These are phyloP conservation scores for Trissolcus brochymenae DNA, from an alignment of 2,888 invertebrate genomes.

Conservation along the genomic window DNA sequence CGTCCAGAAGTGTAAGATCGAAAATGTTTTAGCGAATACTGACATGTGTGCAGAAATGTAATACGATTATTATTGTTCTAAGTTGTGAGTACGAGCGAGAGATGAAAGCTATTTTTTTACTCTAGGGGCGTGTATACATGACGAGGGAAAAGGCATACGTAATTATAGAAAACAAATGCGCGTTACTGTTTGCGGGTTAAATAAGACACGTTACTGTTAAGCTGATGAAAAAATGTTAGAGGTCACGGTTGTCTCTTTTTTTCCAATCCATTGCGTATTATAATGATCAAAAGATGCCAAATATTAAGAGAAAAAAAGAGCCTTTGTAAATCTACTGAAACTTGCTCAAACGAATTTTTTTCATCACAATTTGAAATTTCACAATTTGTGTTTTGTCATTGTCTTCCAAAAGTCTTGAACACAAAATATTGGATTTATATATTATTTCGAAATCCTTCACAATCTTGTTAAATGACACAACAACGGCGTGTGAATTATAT, in stretches of 20 bases:
- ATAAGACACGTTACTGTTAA: conserved; percentile 4
- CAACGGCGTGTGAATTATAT: conserved; percentile 13
- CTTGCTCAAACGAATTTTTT: too few relatives aligned
- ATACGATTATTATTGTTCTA: conserved; percentile 27
- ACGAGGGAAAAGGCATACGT: conserved; percentile 61
- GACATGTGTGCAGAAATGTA: conserved; percentile 35
- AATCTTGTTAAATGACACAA: too few relatives aligned
- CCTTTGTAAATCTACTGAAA: neutral
- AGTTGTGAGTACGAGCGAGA: conserved; percentile 6
- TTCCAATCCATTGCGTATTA: conserved; percentile 67
- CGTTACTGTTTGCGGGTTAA: neutral
- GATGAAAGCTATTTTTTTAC: conserved; percentile 2
- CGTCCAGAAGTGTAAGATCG: conserved; percentile 54
- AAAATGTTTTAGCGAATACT: conserved; percentile 10
- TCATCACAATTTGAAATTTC: too few relatives aligned
- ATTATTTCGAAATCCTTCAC: too few relatives aligned
- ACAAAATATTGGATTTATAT: too few relatives aligned
- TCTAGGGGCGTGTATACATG: conserved; percentile 9
- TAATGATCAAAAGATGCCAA: conserved; percentile 69
- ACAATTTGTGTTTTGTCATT: too few relatives aligned
- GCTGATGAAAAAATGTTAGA: conserved; percentile 1
- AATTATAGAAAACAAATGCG: conserved; percentile 51
- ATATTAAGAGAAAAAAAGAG: conserved; percentile 57
- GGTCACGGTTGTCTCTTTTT: neutral
- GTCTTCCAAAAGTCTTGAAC: too few relatives aligned